Percentiles rank a stretch among this genome's conserved stretches.
Evolutionary conservation across 1,140 invertebrate species (phyloP).

Genomic region (Drosophila mayri): DNA sequence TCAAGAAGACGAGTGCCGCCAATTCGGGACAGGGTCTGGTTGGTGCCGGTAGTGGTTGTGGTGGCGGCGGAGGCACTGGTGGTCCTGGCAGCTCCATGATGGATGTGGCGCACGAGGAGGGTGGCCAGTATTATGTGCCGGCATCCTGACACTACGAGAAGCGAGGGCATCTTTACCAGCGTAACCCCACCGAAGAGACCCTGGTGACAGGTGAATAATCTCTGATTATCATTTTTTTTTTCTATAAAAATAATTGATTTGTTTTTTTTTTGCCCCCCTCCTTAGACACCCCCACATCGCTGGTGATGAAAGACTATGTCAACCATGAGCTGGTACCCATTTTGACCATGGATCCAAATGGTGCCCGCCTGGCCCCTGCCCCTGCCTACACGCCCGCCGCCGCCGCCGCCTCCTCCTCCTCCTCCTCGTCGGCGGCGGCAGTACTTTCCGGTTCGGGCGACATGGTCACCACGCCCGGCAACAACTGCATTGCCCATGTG

Average conservation of each 20-base stretch:
- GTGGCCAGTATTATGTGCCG: conserved; percentile 86
- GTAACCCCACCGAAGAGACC: conserved; percentile 89
- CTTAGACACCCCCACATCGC: conserved; percentile 87
- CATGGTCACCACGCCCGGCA: conserved; percentile 29
- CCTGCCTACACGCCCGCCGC: conserved; percentile 49
- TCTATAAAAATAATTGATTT: neutral
- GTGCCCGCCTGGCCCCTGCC: conserved; percentile 45
- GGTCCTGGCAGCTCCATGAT: conserved; percentile 76
- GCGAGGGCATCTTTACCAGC: conserved; percentile 86
- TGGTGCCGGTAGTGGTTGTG: neutral
- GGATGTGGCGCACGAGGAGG: conserved; percentile 85
- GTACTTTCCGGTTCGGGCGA: conserved; percentile 14
- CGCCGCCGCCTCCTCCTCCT: neutral
- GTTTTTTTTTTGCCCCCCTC: conserved; percentile 32
- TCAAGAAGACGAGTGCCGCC: conserved; percentile 80
- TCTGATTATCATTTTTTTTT: no score
- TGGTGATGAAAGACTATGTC: conserved; percentile 85
- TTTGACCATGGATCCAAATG: conserved; percentile 82
- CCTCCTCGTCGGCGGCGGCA: neutral
- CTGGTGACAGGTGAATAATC: conserved; percentile 82
- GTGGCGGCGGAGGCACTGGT: neutral
- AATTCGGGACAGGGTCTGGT: conserved; percentile 7
- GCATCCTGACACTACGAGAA: conserved; percentile 89
- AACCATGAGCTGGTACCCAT: conserved; percentile 84
- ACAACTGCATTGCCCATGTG: conserved; percentile 42